Evolutionary conservation across 2,888 invertebrate genomes (phyloP).

Genomic region (Eristalinus sepulchralis): DNA sequence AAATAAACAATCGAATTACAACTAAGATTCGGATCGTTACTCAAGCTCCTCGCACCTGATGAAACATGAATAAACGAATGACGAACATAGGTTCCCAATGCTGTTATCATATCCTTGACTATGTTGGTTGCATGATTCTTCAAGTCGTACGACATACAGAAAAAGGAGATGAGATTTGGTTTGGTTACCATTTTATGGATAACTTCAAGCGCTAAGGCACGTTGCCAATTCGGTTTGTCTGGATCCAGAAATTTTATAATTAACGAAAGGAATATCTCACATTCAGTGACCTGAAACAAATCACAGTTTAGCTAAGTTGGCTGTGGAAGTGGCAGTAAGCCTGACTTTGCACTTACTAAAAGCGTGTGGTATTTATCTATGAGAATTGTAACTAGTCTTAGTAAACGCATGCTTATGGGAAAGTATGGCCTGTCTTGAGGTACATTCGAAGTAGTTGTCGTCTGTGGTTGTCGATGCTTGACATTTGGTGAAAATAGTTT

Average conservation of each 20-base stretch:
- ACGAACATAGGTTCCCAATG: slow-evolving; percentile 96
- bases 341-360: slow-evolving; percentile 83
- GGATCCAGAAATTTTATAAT: slow-evolving; percentile 98
- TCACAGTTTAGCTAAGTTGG: neutral
- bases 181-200: slow-evolving; percentile 96
- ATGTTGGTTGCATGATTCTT: slow-evolving; percentile 96
- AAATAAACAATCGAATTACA: slow-evolving; percentile 15
- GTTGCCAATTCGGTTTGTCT: slow-evolving; percentile 98
- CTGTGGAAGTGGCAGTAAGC: neutral
- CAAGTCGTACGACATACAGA: slow-evolving; percentile 97
- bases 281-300: slow-evolving; percentile 91
- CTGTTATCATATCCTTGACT: slow-evolving; percentile 96
- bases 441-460: slow-evolving; percentile 83
- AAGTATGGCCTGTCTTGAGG: slow-evolving; percentile 95
- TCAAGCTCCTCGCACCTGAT: slow-evolving; percentile 69
- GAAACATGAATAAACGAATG: slow-evolving; percentile 87
- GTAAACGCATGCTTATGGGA: slow-evolving; percentile 96
- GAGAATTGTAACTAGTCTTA: slow-evolving; percentile 95
- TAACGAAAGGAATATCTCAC: slow-evolving; percentile 98
- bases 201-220: slow-evolving; percentile 96
- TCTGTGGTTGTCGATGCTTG: slow-evolving; percentile 88
- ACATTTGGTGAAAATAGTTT: slow-evolving; percentile 99
- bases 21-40: neutral
- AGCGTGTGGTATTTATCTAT: slow-evolving; percentile 96
- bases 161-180: slow-evolving; percentile 91